Evolutionary conservation across 2,888 invertebrate species (phyloP), one percentile per base, ranked within the genome.

Genomic region (Acanthopleura granulata): DNA sequence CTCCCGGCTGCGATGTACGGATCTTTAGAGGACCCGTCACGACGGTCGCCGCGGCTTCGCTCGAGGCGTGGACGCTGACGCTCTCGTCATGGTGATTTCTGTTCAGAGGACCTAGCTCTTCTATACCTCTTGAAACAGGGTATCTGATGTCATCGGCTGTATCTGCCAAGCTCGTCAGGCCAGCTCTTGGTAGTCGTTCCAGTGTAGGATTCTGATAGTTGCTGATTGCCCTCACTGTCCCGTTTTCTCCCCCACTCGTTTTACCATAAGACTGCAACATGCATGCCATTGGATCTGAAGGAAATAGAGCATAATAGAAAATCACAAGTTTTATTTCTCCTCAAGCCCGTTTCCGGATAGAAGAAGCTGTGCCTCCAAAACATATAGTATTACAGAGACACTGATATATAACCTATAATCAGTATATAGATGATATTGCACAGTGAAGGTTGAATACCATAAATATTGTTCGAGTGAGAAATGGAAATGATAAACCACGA

Each of bases 181-280:
- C 29, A 22, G 22, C 66, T 16, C 66, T 1, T 66, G 66, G 66
- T 6, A 66, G 29, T 3, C 22, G 25, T 6, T 25, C 22, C 25
- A 66, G 25, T 3, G 25, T 66, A 1, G 22, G 66, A 66, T 66
- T 66, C 29, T 66, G 66, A 6, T 27, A 27, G 25, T 27, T 27
- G 6, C 22, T 27, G 16, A 73, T 73, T 22, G 78, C 81, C 49
- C 77, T 73, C 27, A 77, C 62, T 29, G 74, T 74, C 16, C 80
- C 79, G 25, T 80, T 79, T 15, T 74, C 74, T n/a, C 76, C 76
- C n/a, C 73, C 66, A 1, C 78, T 74, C 70, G 76, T 79, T 22
- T 81, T 77, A 11, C 81, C 83, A 76, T 83, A 87, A 0, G 86
- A 84, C 77, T 87, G 86, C 3, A 85, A 75, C 0, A 80, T 82